A percentile compares a stretch with the other conserved stretches of the same genome.
These are phyloP conservation scores for Cephus rjabovi DNA, from an alignment of 2,888 invertebrate genomes.

Conservation along the genomic window DNA sequence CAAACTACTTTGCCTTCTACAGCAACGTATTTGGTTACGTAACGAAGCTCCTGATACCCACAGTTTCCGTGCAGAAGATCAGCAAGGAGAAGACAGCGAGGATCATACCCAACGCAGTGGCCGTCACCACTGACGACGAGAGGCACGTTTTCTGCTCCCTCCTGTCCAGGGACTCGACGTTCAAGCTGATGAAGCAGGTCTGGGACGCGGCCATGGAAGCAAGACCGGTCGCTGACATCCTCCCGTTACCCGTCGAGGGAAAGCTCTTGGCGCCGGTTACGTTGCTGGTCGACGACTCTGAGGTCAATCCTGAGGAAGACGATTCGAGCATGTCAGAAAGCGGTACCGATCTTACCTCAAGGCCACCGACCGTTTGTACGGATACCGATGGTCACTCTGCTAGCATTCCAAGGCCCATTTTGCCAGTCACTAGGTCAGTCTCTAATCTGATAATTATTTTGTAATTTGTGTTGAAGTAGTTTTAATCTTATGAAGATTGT, in stretches of 20 bases:
- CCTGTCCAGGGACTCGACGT: constrained; percentile 88
- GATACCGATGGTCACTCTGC: constrained; percentile 45
- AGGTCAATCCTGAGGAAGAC: constrained; percentile 61
- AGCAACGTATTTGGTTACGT: constrained; percentile 96
- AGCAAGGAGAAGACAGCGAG: constrained; percentile 94
- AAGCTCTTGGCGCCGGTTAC: constrained; percentile 49
- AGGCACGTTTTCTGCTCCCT: constrained; percentile 90
- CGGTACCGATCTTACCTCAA: constrained; percentile 62
- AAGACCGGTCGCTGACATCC: constrained; percentile 57
- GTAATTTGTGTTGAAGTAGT: background rate
- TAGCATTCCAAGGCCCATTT: constrained; percentile 47
- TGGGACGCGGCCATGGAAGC: constrained; percentile 76
- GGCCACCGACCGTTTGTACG: constrained; percentile 57
- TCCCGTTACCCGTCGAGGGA: constrained; percentile 50
- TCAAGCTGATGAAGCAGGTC: constrained; percentile 86
- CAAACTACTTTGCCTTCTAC: constrained; percentile 95
- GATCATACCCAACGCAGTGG: constrained; percentile 95
- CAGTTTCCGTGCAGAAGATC: constrained; percentile 85
- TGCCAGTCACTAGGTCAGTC: constrained; percentile 33
- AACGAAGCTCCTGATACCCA: constrained; percentile 91
- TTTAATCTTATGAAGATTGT: background rate
- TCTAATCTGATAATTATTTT: background rate
- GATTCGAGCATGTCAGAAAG: constrained; percentile 67
- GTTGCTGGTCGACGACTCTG: constrained; percentile 57
- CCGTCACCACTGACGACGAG: constrained; percentile 85